Evolutionary conservation across 2,888 invertebrate species (phyloP).

Genomic region (Eupithecia centaureata): DNA sequence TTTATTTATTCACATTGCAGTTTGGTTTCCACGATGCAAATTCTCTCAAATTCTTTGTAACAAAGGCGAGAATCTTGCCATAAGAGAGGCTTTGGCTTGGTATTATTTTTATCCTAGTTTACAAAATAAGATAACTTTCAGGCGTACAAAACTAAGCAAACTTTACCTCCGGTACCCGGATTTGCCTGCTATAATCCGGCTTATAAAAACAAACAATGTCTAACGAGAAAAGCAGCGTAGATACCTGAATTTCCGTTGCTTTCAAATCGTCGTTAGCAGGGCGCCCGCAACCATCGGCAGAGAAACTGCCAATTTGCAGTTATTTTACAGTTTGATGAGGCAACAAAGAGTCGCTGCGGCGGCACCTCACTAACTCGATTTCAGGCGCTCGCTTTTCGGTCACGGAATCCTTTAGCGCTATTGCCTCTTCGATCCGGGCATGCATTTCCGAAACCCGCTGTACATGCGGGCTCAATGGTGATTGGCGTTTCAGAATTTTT

Average conservation of each 20-base stretch:
- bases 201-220: constrained; percentile 41
- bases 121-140: constrained; percentile 10
- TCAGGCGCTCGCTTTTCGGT: constrained; percentile 59
- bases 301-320: constrained; percentile 75
- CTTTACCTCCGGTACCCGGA: constrained; percentile 5
- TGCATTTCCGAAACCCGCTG: constrained; percentile 39
- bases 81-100: background rate
- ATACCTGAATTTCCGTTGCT: constrained; percentile 36
- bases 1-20: background rate
- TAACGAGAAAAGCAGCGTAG: constrained; percentile 37
- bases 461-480: constrained; percentile 39
- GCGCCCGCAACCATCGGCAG: constrained; percentile 45
- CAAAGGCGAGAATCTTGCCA: no score
- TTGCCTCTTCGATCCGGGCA: constrained; percentile 41
- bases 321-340: constrained; percentile 77
- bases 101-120: background rate
- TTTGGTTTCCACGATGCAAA: background rate
- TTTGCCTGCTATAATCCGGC: constrained; percentile 32
- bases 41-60: background rate
- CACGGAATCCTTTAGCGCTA: constrained; percentile 54
- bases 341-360: constrained; percentile 67
- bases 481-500: constrained; percentile 9
- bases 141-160: constrained; percentile 7
- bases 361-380: constrained; percentile 63
- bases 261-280: constrained; percentile 38